Evolutionary conservation across 2,113 vertebrate species (phyloP), one percentile per base, ranked within the genome.

Genomic region (Archocentrus centrarchus): DNA sequence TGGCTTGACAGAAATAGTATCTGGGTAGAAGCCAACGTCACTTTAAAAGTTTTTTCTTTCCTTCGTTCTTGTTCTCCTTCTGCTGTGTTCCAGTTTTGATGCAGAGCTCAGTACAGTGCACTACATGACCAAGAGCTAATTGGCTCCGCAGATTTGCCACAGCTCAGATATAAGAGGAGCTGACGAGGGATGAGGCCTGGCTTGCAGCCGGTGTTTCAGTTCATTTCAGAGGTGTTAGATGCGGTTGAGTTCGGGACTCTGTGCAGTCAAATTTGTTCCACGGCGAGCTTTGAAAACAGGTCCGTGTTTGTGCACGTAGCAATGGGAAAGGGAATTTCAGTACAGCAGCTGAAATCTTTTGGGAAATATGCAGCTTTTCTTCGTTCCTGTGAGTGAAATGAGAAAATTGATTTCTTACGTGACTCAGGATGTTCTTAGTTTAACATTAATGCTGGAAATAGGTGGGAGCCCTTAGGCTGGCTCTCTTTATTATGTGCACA

Each of bases 1-100:
- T 27, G 1, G 60, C 55, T 17, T 11, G 78, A 84, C 7, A 14
- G 79, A 88, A 88, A 75, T 78, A 80, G 64, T 68, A 60, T 64
- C 60, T 5, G 32, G 24, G 18, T 39, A 3, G 11, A 73, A 44
- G 53, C 17, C 13, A 2, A 1, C 2, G 15, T 10, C 7, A 27
- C 59, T 73, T 22, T 50, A 27, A 64, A 77, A 63, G 60, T 73
- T 50, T 41, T 68, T 41, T 32, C 73, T 83, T 32, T 32, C 35
- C 50, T 9, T 22, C 24, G 35, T 32, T 0, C 24, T 22, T 81
- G 14, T 27, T 17, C 2, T 53, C 7, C 22, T 11, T 14, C 44
- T 14, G 58, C 6, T 9, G 11, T 1, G 3, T 15, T 30, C n/a
- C 30, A 18, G 14, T 58, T 39, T 50, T 11, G 5, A 22, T 18